Conservation (phyloP, 2,113 vertebrate genomes). For the Lethenteron camtschaticum region DNA sequence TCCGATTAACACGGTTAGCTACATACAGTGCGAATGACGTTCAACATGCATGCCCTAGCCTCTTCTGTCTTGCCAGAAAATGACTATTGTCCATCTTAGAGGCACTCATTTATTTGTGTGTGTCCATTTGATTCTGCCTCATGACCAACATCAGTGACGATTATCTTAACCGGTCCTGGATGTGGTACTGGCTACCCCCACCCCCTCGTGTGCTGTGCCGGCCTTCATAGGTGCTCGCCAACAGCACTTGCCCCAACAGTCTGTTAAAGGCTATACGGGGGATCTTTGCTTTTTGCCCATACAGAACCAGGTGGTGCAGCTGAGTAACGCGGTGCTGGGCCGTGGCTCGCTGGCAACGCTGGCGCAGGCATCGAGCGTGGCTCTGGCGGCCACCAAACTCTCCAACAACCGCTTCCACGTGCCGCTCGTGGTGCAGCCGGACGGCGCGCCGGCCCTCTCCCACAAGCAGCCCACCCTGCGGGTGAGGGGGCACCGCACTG, state of each 20-base stretch:
- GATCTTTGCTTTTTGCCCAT: background rate
- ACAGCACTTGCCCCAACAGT: too few species aligned
- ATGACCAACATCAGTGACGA: too few species aligned
- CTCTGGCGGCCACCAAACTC: constrained; percentile 42
- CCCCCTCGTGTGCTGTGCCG: too few species aligned
- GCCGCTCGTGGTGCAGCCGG: constrained; percentile 42
- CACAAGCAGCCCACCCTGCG: constrained; percentile 54
- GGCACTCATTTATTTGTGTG: too few species aligned
- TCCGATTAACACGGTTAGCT: background rate
- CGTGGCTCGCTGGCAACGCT: constrained; percentile 74
- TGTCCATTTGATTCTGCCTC: too few species aligned
- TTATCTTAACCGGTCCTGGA: too few species aligned
- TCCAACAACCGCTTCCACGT: constrained; percentile 67
- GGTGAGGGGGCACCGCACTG: constrained; percentile 22
- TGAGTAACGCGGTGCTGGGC: constrained; percentile 81
- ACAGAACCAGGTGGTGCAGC: constrained; percentile 82
- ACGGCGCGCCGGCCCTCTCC: constrained; percentile 49
- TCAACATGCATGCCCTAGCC: too few species aligned
- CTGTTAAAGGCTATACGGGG: too few species aligned
- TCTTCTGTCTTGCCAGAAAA: too few species aligned
- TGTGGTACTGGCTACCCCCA: too few species aligned
- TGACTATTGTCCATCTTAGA: too few species aligned
- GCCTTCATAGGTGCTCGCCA: too few species aligned
- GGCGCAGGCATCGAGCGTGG: constrained; percentile 68
- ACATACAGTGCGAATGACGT: background rate